Percentiles rank a stretch among this genome's conserved stretches.
Evolutionary conservation across 2,888 invertebrate species (phyloP).

Genomic region (Andrena marginata): DNA sequence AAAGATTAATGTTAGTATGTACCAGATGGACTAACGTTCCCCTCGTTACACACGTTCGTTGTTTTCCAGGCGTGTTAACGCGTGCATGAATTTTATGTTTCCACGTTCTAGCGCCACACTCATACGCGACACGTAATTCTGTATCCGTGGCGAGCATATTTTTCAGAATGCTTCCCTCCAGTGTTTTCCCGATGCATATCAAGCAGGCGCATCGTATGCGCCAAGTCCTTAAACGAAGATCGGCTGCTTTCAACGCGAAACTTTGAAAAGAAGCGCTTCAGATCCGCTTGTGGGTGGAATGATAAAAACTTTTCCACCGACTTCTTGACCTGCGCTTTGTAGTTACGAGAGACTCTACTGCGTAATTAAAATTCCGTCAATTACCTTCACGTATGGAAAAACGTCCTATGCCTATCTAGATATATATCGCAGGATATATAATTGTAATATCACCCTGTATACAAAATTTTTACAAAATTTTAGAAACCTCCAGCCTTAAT

Average conservation of each 20-base stretch:
- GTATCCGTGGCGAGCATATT: constrained; percentile 11
- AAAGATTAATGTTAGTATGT: not conserved
- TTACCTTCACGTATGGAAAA: not conserved
- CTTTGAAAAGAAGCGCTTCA: constrained; percentile 23
- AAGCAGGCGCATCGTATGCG: constrained; percentile 12
- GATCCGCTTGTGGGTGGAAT: constrained; percentile 27
- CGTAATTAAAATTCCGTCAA: constrained; percentile 37
- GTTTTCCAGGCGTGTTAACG: constrained; percentile 3
- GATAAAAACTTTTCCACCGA: constrained; percentile 14
- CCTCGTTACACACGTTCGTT: not conserved
- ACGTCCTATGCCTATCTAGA: not conserved
- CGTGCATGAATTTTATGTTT: constrained; percentile 7
- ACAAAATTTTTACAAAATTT: no score
- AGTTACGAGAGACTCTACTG: not conserved
- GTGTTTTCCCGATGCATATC: constrained; percentile 2
- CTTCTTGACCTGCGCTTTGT: constrained; percentile 32
- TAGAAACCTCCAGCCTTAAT: no score
- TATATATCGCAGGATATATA: not conserved
- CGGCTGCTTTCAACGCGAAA: constrained; percentile 9
- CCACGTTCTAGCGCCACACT: not conserved
- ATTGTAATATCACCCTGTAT: no score
- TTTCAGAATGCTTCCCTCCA: constrained; percentile 3
- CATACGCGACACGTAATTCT: not conserved
- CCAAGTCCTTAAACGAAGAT: constrained; percentile 15
- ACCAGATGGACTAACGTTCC: not conserved